Percentiles rank a stretch among this genome's conserved stretches.
Evolutionary conservation across 2,113 vertebrate species (phyloP).

Genomic region (Lophochroa leadbeateri): DNA sequence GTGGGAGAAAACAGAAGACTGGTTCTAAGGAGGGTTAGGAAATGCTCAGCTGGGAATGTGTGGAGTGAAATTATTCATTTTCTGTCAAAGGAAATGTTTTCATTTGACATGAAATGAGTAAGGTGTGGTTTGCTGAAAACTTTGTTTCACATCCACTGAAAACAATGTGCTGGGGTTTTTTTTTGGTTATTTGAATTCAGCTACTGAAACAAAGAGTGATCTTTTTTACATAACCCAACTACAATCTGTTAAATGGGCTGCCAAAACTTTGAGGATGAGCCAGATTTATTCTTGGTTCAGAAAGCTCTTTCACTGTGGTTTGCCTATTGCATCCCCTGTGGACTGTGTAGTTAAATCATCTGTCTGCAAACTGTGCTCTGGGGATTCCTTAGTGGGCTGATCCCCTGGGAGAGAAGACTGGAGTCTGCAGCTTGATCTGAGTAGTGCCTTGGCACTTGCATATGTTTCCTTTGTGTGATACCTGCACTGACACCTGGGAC

Average conservation of each 20-base stretch:
- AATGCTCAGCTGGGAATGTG: not conserved
- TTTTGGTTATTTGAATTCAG: not conserved
- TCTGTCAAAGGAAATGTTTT: not conserved
- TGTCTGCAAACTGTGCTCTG: not conserved
- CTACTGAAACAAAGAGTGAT: not conserved
- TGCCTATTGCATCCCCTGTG: not conserved
- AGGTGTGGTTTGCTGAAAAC: not conserved
- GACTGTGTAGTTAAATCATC: not conserved
- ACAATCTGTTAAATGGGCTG: not conserved
- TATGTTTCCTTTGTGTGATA: not conserved
- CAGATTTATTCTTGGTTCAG: not conserved
- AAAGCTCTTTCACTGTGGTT: not conserved
- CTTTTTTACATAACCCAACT: not conserved
- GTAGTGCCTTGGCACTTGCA: not conserved
- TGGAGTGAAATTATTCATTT: not conserved
- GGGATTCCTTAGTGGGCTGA: not conserved
- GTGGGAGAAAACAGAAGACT: slow-evolving; percentile 9
- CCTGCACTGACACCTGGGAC: not conserved
- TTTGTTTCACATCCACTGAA: not conserved
- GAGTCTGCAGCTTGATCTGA: not conserved
- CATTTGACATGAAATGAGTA: not conserved
- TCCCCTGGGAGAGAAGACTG: not conserved
- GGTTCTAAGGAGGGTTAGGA: not conserved
- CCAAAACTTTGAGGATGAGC: not conserved
- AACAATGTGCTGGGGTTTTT: not conserved